A percentile compares a stretch with the other conserved stretches of the same genome.
Evolutionary conservation across 1,140 invertebrate genomes (phyloP).

Genomic region (Metaphire vulgaris): DNA sequence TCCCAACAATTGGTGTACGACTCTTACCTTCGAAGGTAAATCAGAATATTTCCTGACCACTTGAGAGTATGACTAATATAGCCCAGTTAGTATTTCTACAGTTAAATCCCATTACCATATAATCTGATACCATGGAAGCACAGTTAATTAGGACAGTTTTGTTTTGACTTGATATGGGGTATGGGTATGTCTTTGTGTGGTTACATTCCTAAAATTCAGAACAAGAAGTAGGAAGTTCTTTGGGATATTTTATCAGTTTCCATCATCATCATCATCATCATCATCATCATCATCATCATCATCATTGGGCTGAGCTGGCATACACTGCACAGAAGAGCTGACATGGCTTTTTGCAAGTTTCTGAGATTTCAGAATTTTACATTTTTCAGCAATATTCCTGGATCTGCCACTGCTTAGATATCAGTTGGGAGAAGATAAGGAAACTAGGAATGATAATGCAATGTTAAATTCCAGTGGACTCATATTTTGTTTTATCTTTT

Average conservation of each 20-base stretch:
- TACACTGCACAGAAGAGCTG: no score
- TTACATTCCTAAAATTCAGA: neutral
- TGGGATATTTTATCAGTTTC: no score
- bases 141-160: neutral
- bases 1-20: conserved; percentile 66
- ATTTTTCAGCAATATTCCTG: neutral
- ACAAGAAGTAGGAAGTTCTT: no score
- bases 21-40: conserved; percentile 28
- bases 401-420: neutral
- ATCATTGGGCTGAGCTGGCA: neutral
- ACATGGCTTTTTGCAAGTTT: no score
- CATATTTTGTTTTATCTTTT: conserved; percentile 1
- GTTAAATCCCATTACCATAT: no score
- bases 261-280: no score
- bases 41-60: no score
- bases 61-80: no score
- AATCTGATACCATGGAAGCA: no score
- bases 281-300: no score
- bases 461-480: neutral
- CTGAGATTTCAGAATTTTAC: neutral
- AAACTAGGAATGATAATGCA: neutral
- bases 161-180: neutral
- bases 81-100: no score
- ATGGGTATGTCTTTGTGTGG: neutral
- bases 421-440: neutral